Percentiles rank a stretch among this genome's conserved stretches.
Evolutionary conservation across 1,140 invertebrate species (phyloP).

Genomic region (Batillaria attramentaria): DNA sequence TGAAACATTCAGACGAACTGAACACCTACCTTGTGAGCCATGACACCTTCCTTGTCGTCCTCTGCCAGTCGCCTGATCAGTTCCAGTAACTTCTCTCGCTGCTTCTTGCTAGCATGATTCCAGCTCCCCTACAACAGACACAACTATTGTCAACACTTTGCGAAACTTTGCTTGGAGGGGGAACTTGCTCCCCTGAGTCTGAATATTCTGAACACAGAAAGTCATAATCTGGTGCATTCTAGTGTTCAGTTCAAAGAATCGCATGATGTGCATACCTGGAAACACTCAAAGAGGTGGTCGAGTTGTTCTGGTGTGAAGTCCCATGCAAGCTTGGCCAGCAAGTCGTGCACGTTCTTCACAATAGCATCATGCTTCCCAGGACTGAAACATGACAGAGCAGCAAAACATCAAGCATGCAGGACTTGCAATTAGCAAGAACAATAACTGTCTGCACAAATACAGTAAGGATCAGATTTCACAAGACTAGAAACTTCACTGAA

Average conservation of each 20-base stretch:
- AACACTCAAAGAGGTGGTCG: slow-evolving; percentile 97
- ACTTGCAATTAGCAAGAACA: background rate
- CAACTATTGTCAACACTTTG: background rate
- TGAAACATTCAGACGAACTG: background rate
- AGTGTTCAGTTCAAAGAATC: background rate
- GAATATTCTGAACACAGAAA: background rate
- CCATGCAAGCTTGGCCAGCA: slow-evolving; percentile 97
- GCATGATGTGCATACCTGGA: slow-evolving; percentile 81
- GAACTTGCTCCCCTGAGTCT: background rate
- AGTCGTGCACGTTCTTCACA: slow-evolving; percentile 90
- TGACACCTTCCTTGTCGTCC: slow-evolving; percentile 98
- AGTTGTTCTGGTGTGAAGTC: slow-evolving; percentile 98
- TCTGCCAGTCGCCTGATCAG: slow-evolving; percentile 95
- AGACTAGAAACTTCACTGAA: too few relatives aligned
- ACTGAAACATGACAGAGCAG: slow-evolving; percentile 53
- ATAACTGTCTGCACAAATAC: too few relatives aligned
- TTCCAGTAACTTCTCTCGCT: slow-evolving; percentile 95
- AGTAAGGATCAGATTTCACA: too few relatives aligned
- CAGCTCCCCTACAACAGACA: slow-evolving; percentile 85
- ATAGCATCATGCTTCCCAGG: slow-evolving; percentile 72
- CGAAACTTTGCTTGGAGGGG: background rate
- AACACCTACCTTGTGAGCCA: slow-evolving; percentile 92
- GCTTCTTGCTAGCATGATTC: slow-evolving; percentile 96
- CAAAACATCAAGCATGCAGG: background rate
- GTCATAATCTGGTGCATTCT: background rate